Evolutionary conservation across 2,113 vertebrate genomes (phyloP).

Genomic region (Thymallus thymallus): DNA sequence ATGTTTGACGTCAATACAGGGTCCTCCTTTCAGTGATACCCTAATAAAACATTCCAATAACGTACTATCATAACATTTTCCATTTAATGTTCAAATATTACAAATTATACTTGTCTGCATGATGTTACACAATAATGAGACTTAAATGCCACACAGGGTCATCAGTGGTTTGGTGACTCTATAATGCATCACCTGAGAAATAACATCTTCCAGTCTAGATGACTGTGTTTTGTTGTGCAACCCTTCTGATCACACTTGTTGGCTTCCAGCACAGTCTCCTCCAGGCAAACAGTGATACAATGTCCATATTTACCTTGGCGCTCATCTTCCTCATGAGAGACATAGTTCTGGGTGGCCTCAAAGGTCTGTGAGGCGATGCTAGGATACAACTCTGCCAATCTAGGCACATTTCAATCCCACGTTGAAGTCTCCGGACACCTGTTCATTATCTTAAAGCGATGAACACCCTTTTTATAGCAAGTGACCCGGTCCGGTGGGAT

Average conservation of each 20-base stretch:
- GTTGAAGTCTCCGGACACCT: slow-evolving; percentile 45
- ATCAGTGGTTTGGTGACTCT: background rate
- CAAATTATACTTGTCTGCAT: no score
- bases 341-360: slow-evolving; percentile 59
- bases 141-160: background rate
- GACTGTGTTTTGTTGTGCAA: background rate
- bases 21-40: no score
- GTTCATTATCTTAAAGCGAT: slow-evolving; percentile 27
- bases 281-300: slow-evolving; percentile 17
- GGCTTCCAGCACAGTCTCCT: slow-evolving; percentile 5
- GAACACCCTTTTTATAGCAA: slow-evolving; percentile 33
- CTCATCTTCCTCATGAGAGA: slow-evolving; percentile 58
- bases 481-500: slow-evolving; percentile 9
- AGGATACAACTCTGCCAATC: slow-evolving; percentile 49
- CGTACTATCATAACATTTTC: no score
- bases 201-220: background rate
- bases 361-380: slow-evolving; percentile 39
- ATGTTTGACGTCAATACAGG: no score
- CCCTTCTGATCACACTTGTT: slow-evolving; percentile 3
- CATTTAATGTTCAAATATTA: no score
- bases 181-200: background rate
- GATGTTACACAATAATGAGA: no score
- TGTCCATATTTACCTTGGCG: slow-evolving; percentile 61
- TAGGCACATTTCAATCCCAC: slow-evolving; percentile 23
- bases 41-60: no score